Base-by-base conservation (phyloP, 2,113 vertebrate genomes). In the Hoplias malabaricus region DNA sequence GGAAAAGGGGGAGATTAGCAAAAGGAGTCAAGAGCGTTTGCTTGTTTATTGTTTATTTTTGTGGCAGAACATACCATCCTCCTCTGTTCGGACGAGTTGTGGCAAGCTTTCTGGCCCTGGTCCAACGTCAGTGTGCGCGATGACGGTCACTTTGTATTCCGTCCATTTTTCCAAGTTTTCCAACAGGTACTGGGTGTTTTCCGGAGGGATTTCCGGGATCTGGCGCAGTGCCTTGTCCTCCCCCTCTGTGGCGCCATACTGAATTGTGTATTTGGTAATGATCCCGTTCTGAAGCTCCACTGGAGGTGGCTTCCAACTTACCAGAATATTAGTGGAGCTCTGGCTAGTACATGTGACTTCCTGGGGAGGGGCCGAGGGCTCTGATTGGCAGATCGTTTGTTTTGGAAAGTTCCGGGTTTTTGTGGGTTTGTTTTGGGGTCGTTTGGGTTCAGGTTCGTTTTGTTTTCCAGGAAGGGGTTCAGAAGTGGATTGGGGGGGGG, bases 101-200 rank as follows among this genome's bases (percentile, higher is more conserved):
- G 95, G 94, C 81, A 93, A 87, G 90, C 98, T 98, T 90, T 97
- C 95, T 12, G 98, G 98, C 90, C 98, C 96, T 81, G 95, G 93
- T 93, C 98, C 98, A 73, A 96, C 95, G 84, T 98, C 95, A 71
- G 97, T 99, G 87, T 96, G 95, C 88, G 96, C 98, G 75, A 91
- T 94, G 90, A 99, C 95, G 68, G 94, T 95, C 89, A 99, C 94
- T 42, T 90, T 93, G 91, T 99, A 98, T 80, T 98, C 95, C 90
- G 96, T 98, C 96, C 96, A 99, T 95, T 99, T 99, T 92, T 98
- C 97, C 96, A 99, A 94, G 83, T 97, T 94, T 93, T 98, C 97
- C 96, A 99, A 96, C 94, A 96, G 94, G 92, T 95, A 96, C 67
- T 94, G 93, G 69, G 91, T 92, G 91, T 83, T 96, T 90, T 98